phyloP scores from a whole-genome alignment of 2,797 vertebrate genomes.

The Neosilurus mollespiculum region DNA sequence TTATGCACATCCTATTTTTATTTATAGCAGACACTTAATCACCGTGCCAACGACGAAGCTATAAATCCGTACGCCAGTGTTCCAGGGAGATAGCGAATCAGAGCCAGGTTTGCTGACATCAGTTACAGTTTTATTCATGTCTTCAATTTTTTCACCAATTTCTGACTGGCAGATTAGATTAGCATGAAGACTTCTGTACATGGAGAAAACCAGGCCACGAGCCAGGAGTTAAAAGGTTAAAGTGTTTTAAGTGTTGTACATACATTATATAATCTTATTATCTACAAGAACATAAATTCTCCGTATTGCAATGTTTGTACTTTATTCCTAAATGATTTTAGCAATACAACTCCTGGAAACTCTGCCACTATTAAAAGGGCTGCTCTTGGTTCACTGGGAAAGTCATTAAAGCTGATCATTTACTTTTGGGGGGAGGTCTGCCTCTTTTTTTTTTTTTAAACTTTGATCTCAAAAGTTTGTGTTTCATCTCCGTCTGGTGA shows the following conservation, averaged over 20 bases:
- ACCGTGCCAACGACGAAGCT: constrained; percentile 18
- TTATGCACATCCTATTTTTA: constrained; percentile 26
- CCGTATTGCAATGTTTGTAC: constrained; percentile 17
- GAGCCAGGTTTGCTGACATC: constrained; percentile 1
- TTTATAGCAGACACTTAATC: constrained; percentile 39
- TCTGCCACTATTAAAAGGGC: constrained; percentile 38
- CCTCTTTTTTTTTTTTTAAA: neutral
- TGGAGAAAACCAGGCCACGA: neutral
- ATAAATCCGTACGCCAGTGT: neutral
- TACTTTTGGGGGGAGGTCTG: neutral
- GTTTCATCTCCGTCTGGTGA: neutral
- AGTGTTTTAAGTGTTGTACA: constrained; percentile 26
- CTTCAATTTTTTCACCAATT: neutral
- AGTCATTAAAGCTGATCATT: neutral
- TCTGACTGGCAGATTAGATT: neutral
- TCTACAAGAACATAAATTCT: constrained; percentile 13
- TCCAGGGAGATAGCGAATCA: constrained; percentile 9
- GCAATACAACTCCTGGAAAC: neutral
- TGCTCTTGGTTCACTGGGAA: constrained; percentile 25
- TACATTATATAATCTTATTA: constrained; percentile 33
- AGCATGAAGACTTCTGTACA: neutral
- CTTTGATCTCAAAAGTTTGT: neutral
- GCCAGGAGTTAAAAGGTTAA: neutral
- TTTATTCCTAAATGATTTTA: constrained; percentile 17
- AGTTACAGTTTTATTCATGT: neutral